phyloP scores from a whole-genome alignment of 1,140 invertebrate genomes.

The Cryptotermes secundus region DNA sequence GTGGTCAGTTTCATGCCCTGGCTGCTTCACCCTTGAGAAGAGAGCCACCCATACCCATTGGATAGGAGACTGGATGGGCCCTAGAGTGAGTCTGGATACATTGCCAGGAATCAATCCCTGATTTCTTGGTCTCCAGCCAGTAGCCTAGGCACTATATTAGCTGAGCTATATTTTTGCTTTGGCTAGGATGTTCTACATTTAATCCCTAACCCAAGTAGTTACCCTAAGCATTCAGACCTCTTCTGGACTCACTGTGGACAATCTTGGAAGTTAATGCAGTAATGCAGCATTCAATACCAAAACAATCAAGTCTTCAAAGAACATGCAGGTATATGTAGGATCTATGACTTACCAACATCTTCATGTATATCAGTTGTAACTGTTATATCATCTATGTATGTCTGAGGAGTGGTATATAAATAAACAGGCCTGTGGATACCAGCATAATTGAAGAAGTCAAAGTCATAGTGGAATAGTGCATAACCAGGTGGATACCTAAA shows the following conservation, averaged over 20 bases:
- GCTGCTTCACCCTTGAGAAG: too few relatives aligned
- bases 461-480: slow-evolving; percentile 54
- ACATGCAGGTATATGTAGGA: slow-evolving; percentile 17
- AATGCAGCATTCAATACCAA: slow-evolving; percentile 18
- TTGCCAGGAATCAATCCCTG: too few relatives aligned
- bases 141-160: too few relatives aligned
- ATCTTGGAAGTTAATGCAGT: neutral
- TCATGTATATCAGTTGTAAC: slow-evolving; percentile 46
- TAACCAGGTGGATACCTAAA: slow-evolving; percentile 55
- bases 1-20: too few relatives aligned
- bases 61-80: too few relatives aligned
- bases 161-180: too few relatives aligned
- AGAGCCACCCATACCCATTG: too few relatives aligned
- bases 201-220: neutral
- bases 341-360: slow-evolving; percentile 33
- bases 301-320: slow-evolving; percentile 31
- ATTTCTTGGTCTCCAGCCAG: too few relatives aligned
- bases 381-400: slow-evolving; percentile 54
- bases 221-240: too few relatives aligned
- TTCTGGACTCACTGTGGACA: too few relatives aligned
- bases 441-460: slow-evolving; percentile 72
- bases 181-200: neutral
- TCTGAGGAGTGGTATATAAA: slow-evolving; percentile 54
- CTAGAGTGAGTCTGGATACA: too few relatives aligned
- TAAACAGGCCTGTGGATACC: slow-evolving; percentile 63